Base-by-base conservation (phyloP, 2,888 invertebrate genomes). In the Arctia plantaginis region DNA sequence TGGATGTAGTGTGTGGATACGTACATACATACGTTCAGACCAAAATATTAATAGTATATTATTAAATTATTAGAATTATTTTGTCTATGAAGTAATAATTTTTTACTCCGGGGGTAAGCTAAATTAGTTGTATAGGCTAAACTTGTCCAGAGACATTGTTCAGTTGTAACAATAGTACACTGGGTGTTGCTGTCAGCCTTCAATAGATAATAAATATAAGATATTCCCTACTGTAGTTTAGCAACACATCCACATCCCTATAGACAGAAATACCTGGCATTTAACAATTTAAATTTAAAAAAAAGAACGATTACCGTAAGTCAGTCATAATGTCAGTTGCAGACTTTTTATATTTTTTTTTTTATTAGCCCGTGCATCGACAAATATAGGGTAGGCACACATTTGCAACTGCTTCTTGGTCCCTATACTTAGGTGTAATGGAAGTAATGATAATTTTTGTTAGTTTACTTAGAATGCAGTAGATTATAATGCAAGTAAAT, bases 181-280 rank as follows among this genome's bases (percentile, higher is more conserved):
- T n/a, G 13, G 27, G 59, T 64, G 62, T 71, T 64, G 44, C 30
- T 64, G 30, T 4, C n/a, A 55, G 41, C 12, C 65, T 44, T 71
- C 47, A 47, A 71, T 55, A 59, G 72, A 41, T 39, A 67, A 66
- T 72, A 39, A 59, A 4, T 27, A 59, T 13, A n/a, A 71, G 67
- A 67, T 71, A 73, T 71, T 47, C 65, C 13, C 59, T 69, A 73
- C 73, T 71, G 73, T 74, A 64, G 65, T 35, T 51, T 66, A 51
- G 51, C 33, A 44, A 44, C 59, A 71, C 64, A n/a, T n/a, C n/a
- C n/a, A n/a, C n/a, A n/a, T n/a, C n/a, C n/a, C n/a, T n/a, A n/a
- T n/a, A n/a, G n/a, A n/a, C n/a, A 59, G 23, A 64, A 12, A 27
- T n/a, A 66, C 15, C n/a, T 66, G 39, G 39, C 59, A 59, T 13